Percentiles rank a stretch among this genome's conserved stretches.
These are phyloP conservation scores for Corythaixoides concolor DNA, from an alignment of 2,113 vertebrate genomes.

Conservation along the genomic window DNA sequence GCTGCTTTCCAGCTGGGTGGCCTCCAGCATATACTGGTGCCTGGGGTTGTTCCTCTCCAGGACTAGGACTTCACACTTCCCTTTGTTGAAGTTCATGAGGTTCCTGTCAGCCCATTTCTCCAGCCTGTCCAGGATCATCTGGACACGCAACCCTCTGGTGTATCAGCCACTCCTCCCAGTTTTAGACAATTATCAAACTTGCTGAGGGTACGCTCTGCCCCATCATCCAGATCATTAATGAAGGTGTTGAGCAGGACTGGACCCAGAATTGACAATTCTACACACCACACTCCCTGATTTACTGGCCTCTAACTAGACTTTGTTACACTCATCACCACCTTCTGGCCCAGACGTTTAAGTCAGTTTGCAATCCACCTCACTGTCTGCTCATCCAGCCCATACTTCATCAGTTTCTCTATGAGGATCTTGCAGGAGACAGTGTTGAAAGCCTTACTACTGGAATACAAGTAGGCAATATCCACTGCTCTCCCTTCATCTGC, in stretches of 20 bases:
- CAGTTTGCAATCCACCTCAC: neutral
- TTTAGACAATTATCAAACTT: no score
- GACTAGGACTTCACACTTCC: neutral
- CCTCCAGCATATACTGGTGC: neutral
- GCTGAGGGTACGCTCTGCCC: no score
- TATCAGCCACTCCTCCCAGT: neutral
- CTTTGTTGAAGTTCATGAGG: neutral
- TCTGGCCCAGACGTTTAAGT: neutral
- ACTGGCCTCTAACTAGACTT: neutral
- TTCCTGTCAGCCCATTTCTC: no score
- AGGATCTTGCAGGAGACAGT: neutral
- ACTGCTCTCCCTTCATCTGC: neutral
- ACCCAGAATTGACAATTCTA: neutral
- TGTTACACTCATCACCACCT: fast-evolving
- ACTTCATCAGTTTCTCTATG: neutral
- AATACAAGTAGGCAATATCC: neutral
- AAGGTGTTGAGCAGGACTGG: neutral
- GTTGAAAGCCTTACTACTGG: neutral
- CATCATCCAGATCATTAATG: neutral
- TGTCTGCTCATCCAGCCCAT: no score
- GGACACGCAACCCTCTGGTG: neutral
- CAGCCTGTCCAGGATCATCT: neutral
- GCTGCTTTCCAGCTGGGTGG: neutral
- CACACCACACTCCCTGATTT: neutral
- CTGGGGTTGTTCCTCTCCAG: neutral